Conservation (phyloP, 2,113 vertebrate species). For the Bos javanicus region DNA sequence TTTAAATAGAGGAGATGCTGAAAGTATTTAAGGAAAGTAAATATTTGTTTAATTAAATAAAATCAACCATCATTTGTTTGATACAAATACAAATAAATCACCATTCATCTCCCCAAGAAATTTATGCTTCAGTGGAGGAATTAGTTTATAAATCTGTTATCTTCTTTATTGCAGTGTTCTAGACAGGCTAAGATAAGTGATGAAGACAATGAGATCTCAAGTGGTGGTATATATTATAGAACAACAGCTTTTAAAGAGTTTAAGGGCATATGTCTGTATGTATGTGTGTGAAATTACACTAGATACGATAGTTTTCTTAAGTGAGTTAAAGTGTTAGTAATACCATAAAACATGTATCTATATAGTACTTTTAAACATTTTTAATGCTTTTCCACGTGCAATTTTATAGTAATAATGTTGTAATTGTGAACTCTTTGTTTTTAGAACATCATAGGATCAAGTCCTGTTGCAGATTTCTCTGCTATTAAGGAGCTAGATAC, state of each 20-base stretch:
- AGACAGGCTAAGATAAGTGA: conserved; percentile 19
- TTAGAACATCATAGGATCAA: conserved; percentile 84
- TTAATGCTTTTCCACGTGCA: neutral
- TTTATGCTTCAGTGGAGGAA: neutral
- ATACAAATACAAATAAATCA: conserved; percentile 8
- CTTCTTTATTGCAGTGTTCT: conserved; percentile 26
- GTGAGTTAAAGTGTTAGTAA: conserved; percentile 21
- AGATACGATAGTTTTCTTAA: conserved; percentile 28
- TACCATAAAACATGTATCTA: conserved; percentile 13
- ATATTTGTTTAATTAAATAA: conserved; percentile 40
- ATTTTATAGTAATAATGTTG: conserved; percentile 13
- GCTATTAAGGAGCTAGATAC: conserved; percentile 99
- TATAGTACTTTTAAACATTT: conserved; percentile 34
- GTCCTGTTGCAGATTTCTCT: conserved; percentile 95
- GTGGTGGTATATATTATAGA: neutral
- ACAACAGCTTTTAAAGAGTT: conserved; percentile 22
- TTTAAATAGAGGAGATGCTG: neutral
- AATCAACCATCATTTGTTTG: neutral
- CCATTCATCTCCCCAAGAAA: neutral
- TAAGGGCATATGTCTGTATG: conserved; percentile 34
- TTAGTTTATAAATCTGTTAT: conserved; percentile 22
- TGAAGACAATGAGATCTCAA: neutral
- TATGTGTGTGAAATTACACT: neutral
- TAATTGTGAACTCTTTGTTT: conserved; percentile 72
- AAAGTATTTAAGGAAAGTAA: conserved; percentile 15